Base-by-base conservation (phyloP, 2,113 vertebrate species). In the Setophaga kirtlandii region DNA sequence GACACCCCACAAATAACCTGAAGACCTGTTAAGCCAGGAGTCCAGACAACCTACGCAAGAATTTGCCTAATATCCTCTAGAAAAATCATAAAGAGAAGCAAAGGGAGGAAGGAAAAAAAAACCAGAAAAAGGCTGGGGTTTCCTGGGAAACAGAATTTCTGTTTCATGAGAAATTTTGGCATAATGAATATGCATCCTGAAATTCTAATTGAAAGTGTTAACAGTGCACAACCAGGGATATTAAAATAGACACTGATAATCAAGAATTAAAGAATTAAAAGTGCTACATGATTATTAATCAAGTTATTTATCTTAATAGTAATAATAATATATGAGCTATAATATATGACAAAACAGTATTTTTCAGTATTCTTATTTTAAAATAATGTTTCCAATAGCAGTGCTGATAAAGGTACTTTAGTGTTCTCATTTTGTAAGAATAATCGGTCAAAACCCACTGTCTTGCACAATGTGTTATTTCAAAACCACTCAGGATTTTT, bases 111-210 rank as follows among this genome's bases (percentile, higher is more conserved):
- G 24, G 11, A 56, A 67, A 70, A 68, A n/a, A 74, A 37, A 37
- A 24, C 6, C 14, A 68, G 31, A 83, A 90, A 75, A 83, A 41
- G 6, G 6, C 31, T 33, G 21, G 69, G 21, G 74, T 91, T 97
- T 96, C 93, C 95, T 44, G 35, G 89, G 92, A 95, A 94, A 91
- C 69, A 78, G 56, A 87, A 87, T 78, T 94, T 82, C n/a, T 84
- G 4, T 67, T 94, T 91, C 55, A 75, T 46, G 23, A 87, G 35
- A 78, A 93, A 82, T 83, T 89, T 70, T 91, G 52, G 81, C 58
- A 76, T 47, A 76, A 82, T 15, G n/a, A 86, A 92, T 52, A 50
- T 59, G 11, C 19, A 60, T 79, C 5, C 30, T 67, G 35, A 89
- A 89, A 91, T 41, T 63, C 16, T 31, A 87, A 47, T 68, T 11